Conservation (phyloP, 2,113 vertebrate species). For the Triplophysa siluroides region DNA sequence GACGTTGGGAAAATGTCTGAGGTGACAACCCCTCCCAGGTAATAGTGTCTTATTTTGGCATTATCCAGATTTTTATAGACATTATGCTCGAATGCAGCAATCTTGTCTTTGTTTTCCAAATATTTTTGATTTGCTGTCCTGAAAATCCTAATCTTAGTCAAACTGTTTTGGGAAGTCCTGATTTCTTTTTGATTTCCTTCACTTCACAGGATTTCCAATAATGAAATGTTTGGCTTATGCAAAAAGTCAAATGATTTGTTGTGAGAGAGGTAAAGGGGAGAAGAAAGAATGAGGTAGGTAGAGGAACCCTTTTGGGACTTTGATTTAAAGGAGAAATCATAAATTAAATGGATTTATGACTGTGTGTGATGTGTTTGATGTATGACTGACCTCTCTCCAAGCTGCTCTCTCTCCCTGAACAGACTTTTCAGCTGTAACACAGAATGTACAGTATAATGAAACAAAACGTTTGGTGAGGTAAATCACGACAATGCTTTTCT, state of each 20-base stretch:
- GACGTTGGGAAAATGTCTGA: background rate
- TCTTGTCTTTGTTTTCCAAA: no score
- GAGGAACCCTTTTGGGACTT: background rate
- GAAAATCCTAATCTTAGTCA: background rate
- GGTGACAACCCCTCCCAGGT: background rate
- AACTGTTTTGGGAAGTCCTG: no score
- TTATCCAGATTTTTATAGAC: no score
- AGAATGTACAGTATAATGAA: background rate
- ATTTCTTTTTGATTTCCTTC: no score
- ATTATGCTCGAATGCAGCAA: no score
- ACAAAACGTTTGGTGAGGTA: background rate
- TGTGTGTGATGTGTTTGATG: background rate
- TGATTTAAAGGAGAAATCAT: background rate
- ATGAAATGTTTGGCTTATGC: no score
- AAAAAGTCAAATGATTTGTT: background rate
- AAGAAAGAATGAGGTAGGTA: background rate
- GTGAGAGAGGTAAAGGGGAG: background rate
- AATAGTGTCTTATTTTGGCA: no score
- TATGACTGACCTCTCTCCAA: conserved; percentile 34
- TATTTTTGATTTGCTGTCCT: no score
- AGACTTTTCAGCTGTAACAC: conserved; percentile 71
- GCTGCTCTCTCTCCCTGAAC: conserved; percentile 70
- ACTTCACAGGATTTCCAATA: no score
- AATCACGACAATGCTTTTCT: background rate
- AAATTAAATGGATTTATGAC: background rate